Evolutionary conservation across 2,797 vertebrate genomes (phyloP).

Genomic region (Gastrophryne carolinensis): DNA sequence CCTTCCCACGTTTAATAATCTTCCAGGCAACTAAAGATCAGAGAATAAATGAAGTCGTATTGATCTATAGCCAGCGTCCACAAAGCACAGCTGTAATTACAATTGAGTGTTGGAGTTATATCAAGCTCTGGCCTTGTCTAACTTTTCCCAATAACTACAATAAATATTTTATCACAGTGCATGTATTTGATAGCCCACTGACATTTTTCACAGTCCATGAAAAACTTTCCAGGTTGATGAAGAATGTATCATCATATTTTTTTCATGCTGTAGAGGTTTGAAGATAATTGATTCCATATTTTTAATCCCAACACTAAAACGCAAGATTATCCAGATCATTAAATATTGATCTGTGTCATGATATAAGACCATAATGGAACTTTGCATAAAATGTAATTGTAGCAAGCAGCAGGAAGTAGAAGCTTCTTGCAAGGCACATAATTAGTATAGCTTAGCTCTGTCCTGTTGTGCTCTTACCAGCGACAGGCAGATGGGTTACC

Average conservation of each 20-base stretch:
- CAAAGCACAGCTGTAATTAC: slow-evolving; percentile 84
- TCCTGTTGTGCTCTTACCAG: background rate
- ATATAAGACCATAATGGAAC: slow-evolving; percentile 68
- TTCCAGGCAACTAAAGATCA: slow-evolving; percentile 72
- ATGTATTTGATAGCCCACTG: slow-evolving; percentile 89
- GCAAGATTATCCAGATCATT: slow-evolving; percentile 77
- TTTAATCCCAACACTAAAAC: slow-evolving; percentile 80
- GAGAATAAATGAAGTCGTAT: slow-evolving; percentile 75
- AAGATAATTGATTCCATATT: slow-evolving; percentile 80
- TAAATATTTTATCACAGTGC: slow-evolving; percentile 99
- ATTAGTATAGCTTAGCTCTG: background rate
- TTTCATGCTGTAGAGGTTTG: slow-evolving; percentile 80
- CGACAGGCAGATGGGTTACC: background rate
- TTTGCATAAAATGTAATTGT: slow-evolving; percentile 66
- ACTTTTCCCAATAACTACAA: slow-evolving; percentile 87
- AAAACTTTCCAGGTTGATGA: slow-evolving; percentile 89
- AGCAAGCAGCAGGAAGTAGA: slow-evolving; percentile 50
- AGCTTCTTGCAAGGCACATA: background rate
- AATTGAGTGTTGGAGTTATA: slow-evolving; percentile 83
- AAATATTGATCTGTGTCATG: slow-evolving; percentile 77
- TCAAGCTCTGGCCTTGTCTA: slow-evolving; percentile 83
- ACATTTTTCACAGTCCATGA: slow-evolving; percentile 84
- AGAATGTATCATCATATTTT: slow-evolving; percentile 84
- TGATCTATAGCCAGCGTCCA: slow-evolving; percentile 74
- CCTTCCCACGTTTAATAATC: slow-evolving; percentile 69